Conservation (phyloP, 2,797 vertebrate genomes). For the Amblyraja radiata region DNA sequence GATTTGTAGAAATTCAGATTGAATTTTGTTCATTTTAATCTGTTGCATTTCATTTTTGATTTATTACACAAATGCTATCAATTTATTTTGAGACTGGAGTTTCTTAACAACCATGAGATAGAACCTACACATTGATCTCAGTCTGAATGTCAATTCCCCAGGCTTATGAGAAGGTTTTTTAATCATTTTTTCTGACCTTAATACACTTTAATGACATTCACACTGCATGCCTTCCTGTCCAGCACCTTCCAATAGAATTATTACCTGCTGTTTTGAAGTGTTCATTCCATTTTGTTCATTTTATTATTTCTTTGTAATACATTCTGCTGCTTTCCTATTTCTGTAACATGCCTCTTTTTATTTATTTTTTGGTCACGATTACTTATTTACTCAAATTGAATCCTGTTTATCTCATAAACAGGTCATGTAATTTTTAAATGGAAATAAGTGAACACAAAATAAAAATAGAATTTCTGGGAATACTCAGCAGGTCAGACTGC, state of each 20-base stretch:
- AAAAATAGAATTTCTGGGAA: no score
- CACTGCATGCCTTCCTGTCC: not conserved
- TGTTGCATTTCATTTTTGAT: not conserved
- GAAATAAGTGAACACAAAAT: not conserved
- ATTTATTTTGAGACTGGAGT: not conserved
- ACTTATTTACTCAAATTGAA: not conserved
- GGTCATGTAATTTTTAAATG: not conserved
- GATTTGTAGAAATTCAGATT: not conserved
- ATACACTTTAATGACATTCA: not conserved
- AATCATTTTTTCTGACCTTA: not conserved
- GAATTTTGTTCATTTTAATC: conserved; percentile 9
- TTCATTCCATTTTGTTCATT: not conserved
- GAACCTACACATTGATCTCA: not conserved
- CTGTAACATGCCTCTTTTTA: not conserved
- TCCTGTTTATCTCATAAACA: not conserved
- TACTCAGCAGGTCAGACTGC: no score
- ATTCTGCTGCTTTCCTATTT: not conserved
- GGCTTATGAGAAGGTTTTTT: not conserved
- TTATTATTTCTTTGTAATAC: not conserved
- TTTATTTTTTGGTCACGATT: not conserved
- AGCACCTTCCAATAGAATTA: not conserved
- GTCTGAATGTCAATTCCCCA: not conserved
- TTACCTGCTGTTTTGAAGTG: not conserved
- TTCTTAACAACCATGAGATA: not conserved
- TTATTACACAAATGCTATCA: not conserved